These are phyloP conservation scores for Pectinophora gossypiella DNA, from an alignment of 1,140 invertebrate species.

Conservation along the genomic window DNA sequence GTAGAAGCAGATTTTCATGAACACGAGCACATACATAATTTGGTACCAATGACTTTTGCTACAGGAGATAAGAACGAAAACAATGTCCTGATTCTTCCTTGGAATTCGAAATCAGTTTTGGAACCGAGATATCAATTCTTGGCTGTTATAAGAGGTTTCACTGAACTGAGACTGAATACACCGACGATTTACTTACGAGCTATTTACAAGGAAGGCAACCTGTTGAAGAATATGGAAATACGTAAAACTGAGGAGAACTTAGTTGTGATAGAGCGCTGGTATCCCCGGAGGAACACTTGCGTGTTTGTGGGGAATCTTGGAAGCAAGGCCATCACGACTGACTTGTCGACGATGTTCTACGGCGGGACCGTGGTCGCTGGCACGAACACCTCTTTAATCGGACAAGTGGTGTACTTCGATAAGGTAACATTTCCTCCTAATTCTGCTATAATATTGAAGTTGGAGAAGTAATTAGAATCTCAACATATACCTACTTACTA, in stretches of 20 bases:
- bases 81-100: slow-evolving; percentile 68
- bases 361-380: slow-evolving; percentile 83
- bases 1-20: slow-evolving; percentile 77
- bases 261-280: slow-evolving; percentile 84
- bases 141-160: slow-evolving; percentile 75
- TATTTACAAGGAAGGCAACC: slow-evolving; percentile 78
- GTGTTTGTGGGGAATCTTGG: slow-evolving; percentile 84
- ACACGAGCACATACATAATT: slow-evolving; percentile 78
- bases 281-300: slow-evolving; percentile 84
- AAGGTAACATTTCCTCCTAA: slow-evolving; percentile 77
- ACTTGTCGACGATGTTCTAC: slow-evolving; percentile 84
- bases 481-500: neutral
- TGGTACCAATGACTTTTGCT: slow-evolving; percentile 80
- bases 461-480: slow-evolving; percentile 78
- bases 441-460: slow-evolving; percentile 80
- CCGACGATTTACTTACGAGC: slow-evolving; percentile 83
- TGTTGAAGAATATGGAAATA: slow-evolving; percentile 79
- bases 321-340: slow-evolving; percentile 74
- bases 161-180: slow-evolving; percentile 75
- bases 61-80: slow-evolving; percentile 38
- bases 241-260: slow-evolving; percentile 79
- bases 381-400: slow-evolving; percentile 73
- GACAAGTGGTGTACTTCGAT: slow-evolving; percentile 81
- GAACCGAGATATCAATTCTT: slow-evolving; percentile 69
- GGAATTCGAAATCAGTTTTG: slow-evolving; percentile 73